Evolutionary conservation across 2,797 vertebrate species (phyloP).

Genomic region (Betta splendens): DNA sequence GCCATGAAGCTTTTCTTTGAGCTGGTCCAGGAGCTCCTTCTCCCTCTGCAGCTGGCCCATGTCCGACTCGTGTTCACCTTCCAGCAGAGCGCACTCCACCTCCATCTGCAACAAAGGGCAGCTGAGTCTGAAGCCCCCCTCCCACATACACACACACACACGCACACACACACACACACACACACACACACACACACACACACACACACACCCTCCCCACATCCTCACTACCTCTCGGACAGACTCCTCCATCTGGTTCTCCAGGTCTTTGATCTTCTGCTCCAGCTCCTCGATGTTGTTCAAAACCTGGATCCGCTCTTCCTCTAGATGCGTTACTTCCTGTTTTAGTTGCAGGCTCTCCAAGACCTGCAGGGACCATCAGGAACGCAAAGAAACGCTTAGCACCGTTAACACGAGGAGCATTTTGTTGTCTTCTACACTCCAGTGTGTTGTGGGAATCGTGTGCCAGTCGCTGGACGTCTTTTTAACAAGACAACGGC

Average conservation of each 20-base stretch:
- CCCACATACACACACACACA: no score
- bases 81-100: constrained; percentile 94
- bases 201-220: no score
- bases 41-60: constrained; percentile 89
- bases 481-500: constrained; percentile 39
- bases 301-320: constrained; percentile 88
- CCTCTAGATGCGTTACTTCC: constrained; percentile 89
- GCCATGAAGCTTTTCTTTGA: constrained; percentile 88
- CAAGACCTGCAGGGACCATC: constrained; percentile 76
- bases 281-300: constrained; percentile 96
- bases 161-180: no score
- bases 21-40: constrained; percentile 90
- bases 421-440: constrained; percentile 1
- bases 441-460: constrained; percentile 6
- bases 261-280: constrained; percentile 96
- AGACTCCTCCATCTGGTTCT: constrained; percentile 97
- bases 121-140: not conserved
- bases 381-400: constrained; percentile 29
- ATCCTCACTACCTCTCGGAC: constrained; percentile 87
- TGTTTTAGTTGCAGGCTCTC: constrained; percentile 85
- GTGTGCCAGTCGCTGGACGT: constrained; percentile 25
- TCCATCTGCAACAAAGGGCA: constrained; percentile 84
- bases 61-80: constrained; percentile 94
- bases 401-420: constrained; percentile 9
- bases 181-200: no score